A percentile compares a stretch with the other conserved stretches of the same genome.
phyloP scores from a whole-genome alignment of 2,888 invertebrate species.

The Nesidiocoris tenuis region DNA sequence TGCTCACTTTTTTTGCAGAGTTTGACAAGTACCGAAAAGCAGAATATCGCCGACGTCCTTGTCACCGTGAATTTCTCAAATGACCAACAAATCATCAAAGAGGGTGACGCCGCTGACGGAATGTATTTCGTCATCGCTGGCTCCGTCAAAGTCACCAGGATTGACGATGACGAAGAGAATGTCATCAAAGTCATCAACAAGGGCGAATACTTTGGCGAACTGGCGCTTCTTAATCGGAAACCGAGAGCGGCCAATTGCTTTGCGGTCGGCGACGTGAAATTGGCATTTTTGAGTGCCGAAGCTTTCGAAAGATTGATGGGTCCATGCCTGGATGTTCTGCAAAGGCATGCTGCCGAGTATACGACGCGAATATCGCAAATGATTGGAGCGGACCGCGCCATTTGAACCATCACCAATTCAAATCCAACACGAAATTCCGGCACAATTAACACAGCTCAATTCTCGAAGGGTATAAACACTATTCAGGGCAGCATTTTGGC shows the following conservation, averaged over 20 bases:
- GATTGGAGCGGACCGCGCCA: not conserved
- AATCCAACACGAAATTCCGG: no score
- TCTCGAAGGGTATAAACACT: no score
- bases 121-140: slow-evolving; percentile 98
- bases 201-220: slow-evolving; percentile 90
- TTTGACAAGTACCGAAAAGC: slow-evolving; percentile 92
- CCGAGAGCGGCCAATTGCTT: slow-evolving; percentile 90
- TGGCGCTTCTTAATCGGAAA: slow-evolving; percentile 94
- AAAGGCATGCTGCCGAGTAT: slow-evolving; percentile 64
- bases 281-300: slow-evolving; percentile 64
- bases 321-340: slow-evolving; percentile 42
- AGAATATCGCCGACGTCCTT: slow-evolving; percentile 95
- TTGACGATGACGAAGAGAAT: not conserved
- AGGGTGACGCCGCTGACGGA: slow-evolving; percentile 91
- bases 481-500: no score
- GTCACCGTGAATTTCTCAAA: slow-evolving; percentile 72
- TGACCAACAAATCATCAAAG: slow-evolving; percentile 84
- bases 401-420: no score
- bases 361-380: slow-evolving; percentile 62
- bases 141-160: slow-evolving; percentile 69
- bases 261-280: slow-evolving; percentile 79
- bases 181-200: slow-evolving; percentile 59
- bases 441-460: no score
- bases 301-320: slow-evolving; percentile 46
- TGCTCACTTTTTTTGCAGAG: not conserved